Conservation (phyloP, 1,140 invertebrate species). For the Globodera ellingtonae region DNA sequence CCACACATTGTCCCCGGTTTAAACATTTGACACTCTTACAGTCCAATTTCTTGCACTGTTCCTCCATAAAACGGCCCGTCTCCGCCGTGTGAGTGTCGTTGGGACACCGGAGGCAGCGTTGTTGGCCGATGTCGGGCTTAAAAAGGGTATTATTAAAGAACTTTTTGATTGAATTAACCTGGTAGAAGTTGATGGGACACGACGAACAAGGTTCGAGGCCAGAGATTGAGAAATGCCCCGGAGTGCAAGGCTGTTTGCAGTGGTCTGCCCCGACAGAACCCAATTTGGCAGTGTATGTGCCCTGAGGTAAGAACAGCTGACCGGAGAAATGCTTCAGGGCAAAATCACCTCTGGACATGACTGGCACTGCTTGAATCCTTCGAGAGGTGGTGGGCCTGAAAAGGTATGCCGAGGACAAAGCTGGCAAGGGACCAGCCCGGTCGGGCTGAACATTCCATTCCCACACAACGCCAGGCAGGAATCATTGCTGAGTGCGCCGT, state of each 20-base stretch:
- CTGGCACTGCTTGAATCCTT: slow-evolving; percentile 90
- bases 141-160: slow-evolving; percentile 71
- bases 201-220: slow-evolving; percentile 90
- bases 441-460: slow-evolving; percentile 90
- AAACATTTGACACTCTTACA: slow-evolving; percentile 84
- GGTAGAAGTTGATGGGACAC: slow-evolving; percentile 90
- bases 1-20: slow-evolving; percentile 86
- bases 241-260: slow-evolving; percentile 86
- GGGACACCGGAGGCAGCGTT: slow-evolving; percentile 80
- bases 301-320: slow-evolving; percentile 12
- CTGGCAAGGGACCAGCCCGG: slow-evolving; percentile 87
- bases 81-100: slow-evolving; percentile 80
- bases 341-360: slow-evolving; percentile 78
- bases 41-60: slow-evolving; percentile 82
- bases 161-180: slow-evolving; percentile 76
- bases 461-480: slow-evolving; percentile 74
- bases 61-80: slow-evolving; percentile 75
- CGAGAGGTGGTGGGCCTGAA: slow-evolving; percentile 77
- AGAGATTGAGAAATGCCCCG: slow-evolving; percentile 89
- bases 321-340: neutral
- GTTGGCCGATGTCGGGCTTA: slow-evolving; percentile 79
- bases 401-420: slow-evolving; percentile 92
- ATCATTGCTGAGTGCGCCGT: slow-evolving; percentile 19
- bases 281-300: slow-evolving; percentile 80
- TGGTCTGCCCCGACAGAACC: slow-evolving; percentile 78